Conservation (phyloP, 2,888 invertebrate species). For the Entomobrya proxima region DNA sequence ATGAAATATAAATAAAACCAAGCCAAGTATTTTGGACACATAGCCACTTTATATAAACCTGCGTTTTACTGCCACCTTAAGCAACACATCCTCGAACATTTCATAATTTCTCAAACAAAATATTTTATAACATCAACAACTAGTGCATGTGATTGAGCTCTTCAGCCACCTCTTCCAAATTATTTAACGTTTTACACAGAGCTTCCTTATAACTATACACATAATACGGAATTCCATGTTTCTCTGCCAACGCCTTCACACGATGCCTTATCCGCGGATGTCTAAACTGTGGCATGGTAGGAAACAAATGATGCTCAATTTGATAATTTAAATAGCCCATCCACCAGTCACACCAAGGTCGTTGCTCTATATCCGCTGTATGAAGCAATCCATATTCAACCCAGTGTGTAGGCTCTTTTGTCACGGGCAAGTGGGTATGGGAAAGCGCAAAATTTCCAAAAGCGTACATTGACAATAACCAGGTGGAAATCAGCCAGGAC, state of each 20-base stretch:
- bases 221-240: conserved; percentile 62
- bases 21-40: no score
- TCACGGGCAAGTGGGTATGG: conserved; percentile 28
- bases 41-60: no score
- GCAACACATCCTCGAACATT: no score
- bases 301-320: conserved; percentile 68
- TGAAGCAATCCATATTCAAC: conserved; percentile 29
- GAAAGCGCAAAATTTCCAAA: conserved; percentile 40
- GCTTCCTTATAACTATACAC: conserved; percentile 64
- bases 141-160: conserved; percentile 51
- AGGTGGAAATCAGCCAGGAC: conserved; percentile 50
- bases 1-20: no score
- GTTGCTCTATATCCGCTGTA: neutral
- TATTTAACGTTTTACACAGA: conserved; percentile 54
- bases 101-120: no score
- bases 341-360: neutral
- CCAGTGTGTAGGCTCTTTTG: conserved; percentile 37
- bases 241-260: conserved; percentile 65
- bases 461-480: conserved; percentile 63
- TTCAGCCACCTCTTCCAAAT: conserved; percentile 59
- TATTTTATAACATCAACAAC: no score
- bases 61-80: no score
- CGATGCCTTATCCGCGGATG: conserved; percentile 55
- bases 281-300: conserved; percentile 69
- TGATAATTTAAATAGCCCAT: conserved; percentile 35